These are phyloP conservation scores for Ceratosolen solmsi DNA, from an alignment of 1,140 invertebrate genomes.

Conservation along the genomic window DNA sequence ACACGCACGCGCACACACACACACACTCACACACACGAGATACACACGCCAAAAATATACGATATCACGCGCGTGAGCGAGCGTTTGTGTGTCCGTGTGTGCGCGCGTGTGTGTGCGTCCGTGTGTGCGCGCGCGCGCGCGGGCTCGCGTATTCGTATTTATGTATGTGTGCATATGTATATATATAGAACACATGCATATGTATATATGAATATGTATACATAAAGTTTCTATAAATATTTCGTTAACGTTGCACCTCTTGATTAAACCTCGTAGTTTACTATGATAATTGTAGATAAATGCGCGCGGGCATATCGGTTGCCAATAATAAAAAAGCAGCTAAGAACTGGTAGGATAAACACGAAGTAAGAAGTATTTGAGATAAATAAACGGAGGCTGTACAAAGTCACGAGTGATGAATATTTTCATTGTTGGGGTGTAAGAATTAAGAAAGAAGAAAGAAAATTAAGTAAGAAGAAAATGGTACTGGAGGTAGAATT, in stretches of 20 bases:
- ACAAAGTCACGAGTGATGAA: constrained; percentile 27
- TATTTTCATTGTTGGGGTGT: constrained; percentile 50
- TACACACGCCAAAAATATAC: no score
- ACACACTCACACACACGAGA: no score
- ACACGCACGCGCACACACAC: no score
- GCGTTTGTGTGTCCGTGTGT: constrained; percentile 37
- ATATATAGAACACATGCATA: constrained; percentile 38
- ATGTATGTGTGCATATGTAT: constrained; percentile 50
- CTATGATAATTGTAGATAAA: constrained; percentile 50
- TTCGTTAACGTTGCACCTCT: constrained; percentile 60
- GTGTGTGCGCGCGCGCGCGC: no score
- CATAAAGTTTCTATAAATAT: constrained; percentile 58
- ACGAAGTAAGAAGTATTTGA: not conserved
- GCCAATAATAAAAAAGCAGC: constrained; percentile 40
- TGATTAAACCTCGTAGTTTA: constrained; percentile 52
- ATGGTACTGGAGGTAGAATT: constrained; percentile 10
- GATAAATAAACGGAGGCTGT: constrained; percentile 19
- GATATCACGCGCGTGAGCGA: no score
- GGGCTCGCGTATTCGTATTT: not conserved
- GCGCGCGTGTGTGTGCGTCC: constrained; percentile 34
- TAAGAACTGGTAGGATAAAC: not conserved
- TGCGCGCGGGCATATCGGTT: constrained; percentile 36
- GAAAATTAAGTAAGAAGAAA: constrained; percentile 35
- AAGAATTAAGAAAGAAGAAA: constrained; percentile 38
- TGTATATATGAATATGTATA: constrained; percentile 53